Evolutionary conservation across 2,797 vertebrate genomes (phyloP), one percentile per base, ranked within the genome.

Genomic region (Tangara arthus): DNA sequence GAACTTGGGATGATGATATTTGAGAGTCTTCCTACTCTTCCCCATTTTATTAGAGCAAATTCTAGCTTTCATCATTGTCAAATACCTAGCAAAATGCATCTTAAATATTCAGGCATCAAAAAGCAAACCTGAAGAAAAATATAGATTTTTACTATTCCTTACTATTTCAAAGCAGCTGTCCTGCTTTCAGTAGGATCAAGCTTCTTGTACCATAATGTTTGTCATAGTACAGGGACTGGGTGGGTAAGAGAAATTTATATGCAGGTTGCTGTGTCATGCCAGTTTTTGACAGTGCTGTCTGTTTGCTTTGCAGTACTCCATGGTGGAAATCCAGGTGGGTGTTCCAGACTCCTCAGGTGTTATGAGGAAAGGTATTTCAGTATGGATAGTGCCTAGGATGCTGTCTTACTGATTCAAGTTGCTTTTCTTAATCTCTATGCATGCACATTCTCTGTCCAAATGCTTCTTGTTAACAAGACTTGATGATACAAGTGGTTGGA

Each of bases 301-400:
- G 23, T 86, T 97, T 96, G 41, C 65, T 93, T 96, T 97, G 57
- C 94, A 97, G 95, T 96, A 96, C 55, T 72, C 95, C 8, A 1
- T 86, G 69, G 94, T 96, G 89, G 94, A 96, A 93, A 15, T 96
- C 52, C 92, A 97, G 96, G 96, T 97, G 69, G 11, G 96, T 96
- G 52, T 70, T 75, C 66, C 82, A 49, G 59, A 56, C 37, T 65
- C 69, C 32, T 80, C 37, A 52, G 21, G 11, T 61, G 6, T 55
- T 72, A n/a, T 26, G 22, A 61, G 59, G 35, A 69, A 75, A 63
- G 34, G 23, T 82, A 53, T 35, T 90, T 90, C 39, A 30, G 24
- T 19, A 47, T 37, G 52, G 28, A 30, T 49, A 72, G n/a, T 44
- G 68, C 23, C 15, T 32, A 59, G 32, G 21, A 24, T 1, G 2